Base-by-base conservation (phyloP, 2,113 vertebrate genomes). In the Rhinopomastus cyanomelas region DNA sequence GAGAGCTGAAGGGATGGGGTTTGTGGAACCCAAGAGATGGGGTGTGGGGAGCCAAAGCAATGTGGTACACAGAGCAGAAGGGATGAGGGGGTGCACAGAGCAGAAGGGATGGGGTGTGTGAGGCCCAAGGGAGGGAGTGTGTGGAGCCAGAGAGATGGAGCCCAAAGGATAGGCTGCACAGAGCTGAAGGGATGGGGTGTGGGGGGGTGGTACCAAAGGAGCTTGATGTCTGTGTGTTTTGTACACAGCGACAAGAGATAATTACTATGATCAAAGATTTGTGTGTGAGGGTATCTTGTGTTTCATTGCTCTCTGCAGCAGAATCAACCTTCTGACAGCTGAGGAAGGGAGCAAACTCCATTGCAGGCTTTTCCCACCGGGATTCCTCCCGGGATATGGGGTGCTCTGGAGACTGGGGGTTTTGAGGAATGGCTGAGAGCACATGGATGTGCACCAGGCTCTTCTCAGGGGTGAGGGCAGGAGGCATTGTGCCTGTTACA, bases 191-290 rank as follows among this genome's bases (percentile, higher is more conserved):
- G n/a, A 2, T 5, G 56, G 19, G 60, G 62, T 52, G 26, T 42
- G 39, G 39, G 52, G 13, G 22, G 25, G 5, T 71, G 64, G 55
- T 20, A 37, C 59, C 3, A 46, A 16, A 62, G 32, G 52, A 55
- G 21, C n/a, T 49, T 48, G 67, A 85, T 77, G 55, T 80, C 72
- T 88, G 56, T 0, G 0, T 32, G 81, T 75, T 91, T 60, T 67
- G 86, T 69, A 68, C 39, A 26, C 4, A 32, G 44, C 2, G 20
- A 66, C 44, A 30, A 8, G 2, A 21, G 76, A 60, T 77, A 49
- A 85, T 93, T 84, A 56, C 59, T 80, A 7, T 61, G 81, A 88
- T 90, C 88, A 93, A 26, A 88, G 92, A 69, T 57, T 57, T 75
- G 36, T 36, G 52, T 39, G 52, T 46, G 46, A 84, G 77, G 67